phyloP scores from a whole-genome alignment of 2,113 vertebrate genomes.

The Saguinus midas region DNA sequence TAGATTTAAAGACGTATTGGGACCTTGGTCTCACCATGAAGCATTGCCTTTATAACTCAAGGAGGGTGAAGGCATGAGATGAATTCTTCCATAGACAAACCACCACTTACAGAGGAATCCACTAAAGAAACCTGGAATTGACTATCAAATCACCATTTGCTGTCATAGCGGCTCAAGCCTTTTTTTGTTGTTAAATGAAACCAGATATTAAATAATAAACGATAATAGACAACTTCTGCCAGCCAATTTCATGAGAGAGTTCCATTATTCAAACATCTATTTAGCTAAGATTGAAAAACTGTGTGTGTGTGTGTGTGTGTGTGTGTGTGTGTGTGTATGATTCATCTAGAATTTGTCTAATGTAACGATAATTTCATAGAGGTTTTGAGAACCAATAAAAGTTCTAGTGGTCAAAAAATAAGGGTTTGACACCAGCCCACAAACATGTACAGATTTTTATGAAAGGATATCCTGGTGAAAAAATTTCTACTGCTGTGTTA shows the following conservation, averaged over 20 bases:
- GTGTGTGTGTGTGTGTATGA: rapidly evolving
- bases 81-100: neutral
- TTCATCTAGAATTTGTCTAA: neutral
- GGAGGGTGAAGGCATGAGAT: neutral
- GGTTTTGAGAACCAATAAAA: neutral
- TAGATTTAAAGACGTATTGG: too few relatives aligned
- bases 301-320: too few relatives aligned
- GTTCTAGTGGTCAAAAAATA: neutral
- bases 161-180: neutral
- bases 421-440: neutral
- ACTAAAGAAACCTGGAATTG: neutral
- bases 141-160: neutral
- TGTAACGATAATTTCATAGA: neutral
- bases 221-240: neutral
- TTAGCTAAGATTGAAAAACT: neutral
- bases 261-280: neutral
- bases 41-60: neutral
- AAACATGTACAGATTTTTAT: neutral
- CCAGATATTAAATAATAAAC: neutral
- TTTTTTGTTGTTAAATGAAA: neutral
- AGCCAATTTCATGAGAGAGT: neutral
- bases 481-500: neutral
- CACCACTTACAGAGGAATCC: neutral
- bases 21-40: neutral
- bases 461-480: neutral